These are phyloP conservation scores for Diadumene lineata DNA, from an alignment of 92 coral and sea anemone species.

Conservation along the genomic window DNA sequence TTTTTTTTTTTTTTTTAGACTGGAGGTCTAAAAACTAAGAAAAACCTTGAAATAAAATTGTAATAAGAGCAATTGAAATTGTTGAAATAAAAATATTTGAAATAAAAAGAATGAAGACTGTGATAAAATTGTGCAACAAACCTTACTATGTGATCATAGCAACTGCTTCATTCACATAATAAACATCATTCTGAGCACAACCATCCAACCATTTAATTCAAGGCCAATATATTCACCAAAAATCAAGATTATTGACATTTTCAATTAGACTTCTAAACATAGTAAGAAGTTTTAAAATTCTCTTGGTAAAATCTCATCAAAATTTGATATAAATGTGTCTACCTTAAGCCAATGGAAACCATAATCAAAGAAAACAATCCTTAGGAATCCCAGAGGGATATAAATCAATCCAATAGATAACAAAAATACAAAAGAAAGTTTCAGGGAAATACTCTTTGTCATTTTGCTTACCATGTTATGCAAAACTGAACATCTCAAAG, in stretches of 20 bases:
- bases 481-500: not conserved
- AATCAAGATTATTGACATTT: not conserved
- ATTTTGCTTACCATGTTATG: too few species aligned
- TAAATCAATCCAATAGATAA: not conserved
- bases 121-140: too few species aligned
- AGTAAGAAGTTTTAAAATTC: not conserved
- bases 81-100: too few species aligned
- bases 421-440: not conserved
- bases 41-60: not conserved
- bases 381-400: not conserved
- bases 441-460: not conserved
- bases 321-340: not conserved
- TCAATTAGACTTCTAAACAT: not conserved
- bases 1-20: too few species aligned
- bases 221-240: not conserved
- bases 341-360: not conserved
- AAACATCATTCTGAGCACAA: not conserved
- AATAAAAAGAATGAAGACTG: too few species aligned
- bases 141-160: not conserved
- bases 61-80: too few species aligned
- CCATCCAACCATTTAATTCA: not conserved
- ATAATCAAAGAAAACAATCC: not conserved
- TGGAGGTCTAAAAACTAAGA: not conserved
- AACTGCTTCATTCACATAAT: not conserved
- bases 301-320: constrained; percentile 6